These are phyloP conservation scores for Leptonema lineaticorne DNA, from an alignment of 1,140 invertebrate species.

Conservation along the genomic window DNA sequence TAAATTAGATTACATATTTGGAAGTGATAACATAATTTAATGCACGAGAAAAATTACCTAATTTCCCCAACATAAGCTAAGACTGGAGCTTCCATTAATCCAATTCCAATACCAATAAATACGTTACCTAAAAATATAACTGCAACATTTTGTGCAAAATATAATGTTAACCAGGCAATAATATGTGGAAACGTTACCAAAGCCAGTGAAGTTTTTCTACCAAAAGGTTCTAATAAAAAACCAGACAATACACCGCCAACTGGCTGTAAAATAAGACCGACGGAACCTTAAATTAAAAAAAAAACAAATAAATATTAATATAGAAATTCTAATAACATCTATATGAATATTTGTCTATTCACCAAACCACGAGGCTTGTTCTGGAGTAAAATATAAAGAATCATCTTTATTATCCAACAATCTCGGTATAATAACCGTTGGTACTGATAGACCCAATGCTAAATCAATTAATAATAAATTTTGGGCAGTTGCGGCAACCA, in stretches of 20 bases:
- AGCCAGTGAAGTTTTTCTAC: slow-evolving; percentile 65
- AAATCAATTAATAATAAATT: slow-evolving; percentile 53
- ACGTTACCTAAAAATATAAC: slow-evolving; percentile 50
- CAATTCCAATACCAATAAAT: slow-evolving; percentile 54
- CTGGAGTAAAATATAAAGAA: slow-evolving; percentile 57
- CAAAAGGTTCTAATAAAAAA: slow-evolving; percentile 64
- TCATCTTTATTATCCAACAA: slow-evolving; percentile 54
- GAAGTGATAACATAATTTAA: not conserved
- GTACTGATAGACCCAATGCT: slow-evolving; percentile 62
- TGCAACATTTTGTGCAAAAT: slow-evolving; percentile 55
- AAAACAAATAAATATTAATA: not conserved
- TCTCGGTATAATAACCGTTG: slow-evolving; percentile 68
- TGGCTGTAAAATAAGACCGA: slow-evolving; percentile 69
- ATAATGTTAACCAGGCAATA: slow-evolving; percentile 64
- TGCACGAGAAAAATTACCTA: slow-evolving; percentile 42
- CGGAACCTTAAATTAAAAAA: slow-evolving; percentile 59
- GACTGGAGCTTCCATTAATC: slow-evolving; percentile 59
- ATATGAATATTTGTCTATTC: slow-evolving; percentile 40
- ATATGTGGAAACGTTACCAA: slow-evolving; percentile 68
- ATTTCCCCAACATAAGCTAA: slow-evolving; percentile 60
- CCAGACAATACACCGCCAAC: slow-evolving; percentile 68
- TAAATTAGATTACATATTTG: not conserved
- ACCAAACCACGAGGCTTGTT: slow-evolving; percentile 74
- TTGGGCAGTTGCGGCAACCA: slow-evolving; percentile 52
- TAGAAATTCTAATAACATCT: not conserved